Conservation (phyloP, 2,113 vertebrate species). For the Eulemur rufifrons region DNA sequence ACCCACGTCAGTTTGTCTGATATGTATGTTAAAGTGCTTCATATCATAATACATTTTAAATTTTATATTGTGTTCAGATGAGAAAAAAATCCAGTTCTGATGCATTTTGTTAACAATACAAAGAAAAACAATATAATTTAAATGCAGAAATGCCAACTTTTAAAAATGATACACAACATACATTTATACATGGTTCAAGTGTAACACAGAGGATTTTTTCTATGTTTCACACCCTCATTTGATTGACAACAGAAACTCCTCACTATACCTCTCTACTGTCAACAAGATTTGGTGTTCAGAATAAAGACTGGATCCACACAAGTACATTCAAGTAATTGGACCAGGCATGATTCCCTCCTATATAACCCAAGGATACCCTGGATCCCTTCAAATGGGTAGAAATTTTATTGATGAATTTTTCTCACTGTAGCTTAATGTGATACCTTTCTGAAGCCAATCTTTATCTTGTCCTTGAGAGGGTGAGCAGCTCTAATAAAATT, state of each 20-base stretch:
- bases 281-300: conserved; percentile 56
- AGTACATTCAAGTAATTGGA: neutral
- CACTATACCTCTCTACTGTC: neutral
- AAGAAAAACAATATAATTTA: conserved; percentile 80
- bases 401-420: neutral
- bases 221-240: conserved; percentile 64
- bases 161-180: conserved; percentile 77
- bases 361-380: neutral
- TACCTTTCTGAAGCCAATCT: neutral
- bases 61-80: conserved; percentile 73
- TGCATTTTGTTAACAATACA: conserved; percentile 76
- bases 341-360: neutral
- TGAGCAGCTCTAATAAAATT: neutral
- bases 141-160: conserved; percentile 76
- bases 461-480: neutral
- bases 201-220: conserved; percentile 72
- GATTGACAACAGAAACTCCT: conserved; percentile 75
- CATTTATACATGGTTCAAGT: conserved; percentile 82
- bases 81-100: conserved; percentile 84
- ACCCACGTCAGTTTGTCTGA: conserved; percentile 81
- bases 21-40: conserved; percentile 88
- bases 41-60: conserved; percentile 83
- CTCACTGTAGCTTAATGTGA: neutral
- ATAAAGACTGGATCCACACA: neutral
- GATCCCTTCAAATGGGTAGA: neutral